phyloP scores from a whole-genome alignment of 2,797 vertebrate genomes.

The Thalassophryne amazonica region DNA sequence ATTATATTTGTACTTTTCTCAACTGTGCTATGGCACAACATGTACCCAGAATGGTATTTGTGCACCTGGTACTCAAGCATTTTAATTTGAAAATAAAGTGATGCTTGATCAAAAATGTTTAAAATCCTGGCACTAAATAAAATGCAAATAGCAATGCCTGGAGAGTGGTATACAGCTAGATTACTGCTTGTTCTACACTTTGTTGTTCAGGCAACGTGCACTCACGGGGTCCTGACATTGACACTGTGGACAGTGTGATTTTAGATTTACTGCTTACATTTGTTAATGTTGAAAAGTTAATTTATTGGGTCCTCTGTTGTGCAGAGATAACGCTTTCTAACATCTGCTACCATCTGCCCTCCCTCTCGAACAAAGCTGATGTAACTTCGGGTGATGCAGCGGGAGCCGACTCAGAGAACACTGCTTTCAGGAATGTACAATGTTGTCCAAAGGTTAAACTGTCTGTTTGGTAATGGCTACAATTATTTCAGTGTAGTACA shows the following conservation, averaged over 20 bases:
- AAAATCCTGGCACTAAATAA: too few relatives aligned
- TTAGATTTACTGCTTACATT: constrained; percentile 1
- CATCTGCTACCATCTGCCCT: neutral
- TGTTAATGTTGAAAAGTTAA: neutral
- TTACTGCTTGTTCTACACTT: too few relatives aligned
- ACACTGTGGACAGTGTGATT: neutral
- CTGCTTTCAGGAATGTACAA: neutral
- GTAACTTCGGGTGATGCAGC: neutral
- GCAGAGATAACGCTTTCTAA: neutral
- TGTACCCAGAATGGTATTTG: too few relatives aligned
- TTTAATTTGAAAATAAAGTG: too few relatives aligned
- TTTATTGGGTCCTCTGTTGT: neutral
- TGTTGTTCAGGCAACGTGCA: neutral
- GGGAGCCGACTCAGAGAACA: neutral
- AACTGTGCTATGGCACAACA: too few relatives aligned
- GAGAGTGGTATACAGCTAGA: too few relatives aligned
- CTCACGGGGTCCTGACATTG: too few relatives aligned
- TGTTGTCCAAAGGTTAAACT: constrained; percentile 53
- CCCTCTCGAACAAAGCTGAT: neutral
- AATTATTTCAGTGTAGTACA: constrained; percentile 38
- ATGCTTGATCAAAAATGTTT: too few relatives aligned
- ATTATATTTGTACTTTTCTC: too few relatives aligned
- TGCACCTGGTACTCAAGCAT: too few relatives aligned
- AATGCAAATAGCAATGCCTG: too few relatives aligned
- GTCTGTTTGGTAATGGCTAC: constrained; percentile 50